phyloP scores from a whole-genome alignment of 2,113 vertebrate genomes.

The Coturnix japonica region DNA sequence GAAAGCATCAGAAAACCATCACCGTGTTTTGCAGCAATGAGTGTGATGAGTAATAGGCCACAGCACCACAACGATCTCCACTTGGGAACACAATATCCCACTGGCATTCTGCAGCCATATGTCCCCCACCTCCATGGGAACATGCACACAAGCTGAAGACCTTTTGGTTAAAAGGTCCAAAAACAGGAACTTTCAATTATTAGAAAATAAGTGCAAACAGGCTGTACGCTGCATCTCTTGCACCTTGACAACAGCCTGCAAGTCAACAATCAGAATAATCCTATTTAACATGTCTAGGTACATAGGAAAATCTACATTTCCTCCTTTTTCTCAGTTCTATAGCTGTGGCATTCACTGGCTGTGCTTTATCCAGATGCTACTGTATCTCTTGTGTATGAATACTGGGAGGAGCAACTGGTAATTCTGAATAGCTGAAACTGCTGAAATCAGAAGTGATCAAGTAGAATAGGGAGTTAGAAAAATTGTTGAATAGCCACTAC shows the following conservation, averaged over 20 bases:
- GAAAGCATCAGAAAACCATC: neutral
- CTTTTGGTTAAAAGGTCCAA: neutral
- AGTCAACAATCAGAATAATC: neutral
- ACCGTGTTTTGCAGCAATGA: accelerated
- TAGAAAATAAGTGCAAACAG: neutral
- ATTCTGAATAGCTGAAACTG: neutral
- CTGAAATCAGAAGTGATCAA: neutral
- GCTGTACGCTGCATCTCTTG: neutral
- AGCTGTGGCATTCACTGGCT: neutral
- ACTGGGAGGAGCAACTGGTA: neutral
- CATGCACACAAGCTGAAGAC: neutral
- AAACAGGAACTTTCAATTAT: neutral
- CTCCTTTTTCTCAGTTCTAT: neutral
- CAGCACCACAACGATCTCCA: neutral
- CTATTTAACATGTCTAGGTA: neutral
- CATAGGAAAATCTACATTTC: neutral
- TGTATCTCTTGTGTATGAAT: neutral
- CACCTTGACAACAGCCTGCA: neutral
- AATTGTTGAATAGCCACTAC: neutral
- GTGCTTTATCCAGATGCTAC: neutral
- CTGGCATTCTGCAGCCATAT: accelerated
- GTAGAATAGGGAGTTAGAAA: neutral
- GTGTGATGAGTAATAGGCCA: accelerated
- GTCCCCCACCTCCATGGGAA: neutral
- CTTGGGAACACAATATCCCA: neutral